phyloP scores from a whole-genome alignment of 2,888 invertebrate genomes.

The Thecophora atra region DNA sequence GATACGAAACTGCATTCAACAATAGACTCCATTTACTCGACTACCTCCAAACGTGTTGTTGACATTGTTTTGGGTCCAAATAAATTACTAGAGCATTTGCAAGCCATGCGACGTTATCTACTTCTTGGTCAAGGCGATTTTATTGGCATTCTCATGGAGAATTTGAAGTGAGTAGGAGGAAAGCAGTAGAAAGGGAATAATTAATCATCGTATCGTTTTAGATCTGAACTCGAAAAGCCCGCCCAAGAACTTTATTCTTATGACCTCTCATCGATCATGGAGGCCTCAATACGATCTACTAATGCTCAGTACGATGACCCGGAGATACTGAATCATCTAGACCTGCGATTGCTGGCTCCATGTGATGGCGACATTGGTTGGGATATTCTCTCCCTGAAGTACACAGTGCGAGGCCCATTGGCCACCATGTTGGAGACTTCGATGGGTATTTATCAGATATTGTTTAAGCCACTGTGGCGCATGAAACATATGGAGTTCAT shows the following conservation, averaged over 20 bases:
- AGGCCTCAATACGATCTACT: slow-evolving; percentile 87
- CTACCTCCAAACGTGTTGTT: slow-evolving; percentile 86
- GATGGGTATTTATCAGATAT: slow-evolving; percentile 62
- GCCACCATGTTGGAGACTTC: slow-evolving; percentile 65
- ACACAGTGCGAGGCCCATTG: slow-evolving; percentile 64
- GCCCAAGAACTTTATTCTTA: slow-evolving; percentile 87
- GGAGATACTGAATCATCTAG: slow-evolving; percentile 87
- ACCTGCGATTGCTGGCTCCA: slow-evolving; percentile 75
- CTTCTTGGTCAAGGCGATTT: slow-evolving; percentile 96
- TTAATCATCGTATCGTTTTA: slow-evolving; percentile 58
- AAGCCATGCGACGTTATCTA: slow-evolving; percentile 89
- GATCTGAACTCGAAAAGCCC: slow-evolving; percentile 87
- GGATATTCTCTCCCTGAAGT: slow-evolving; percentile 64
- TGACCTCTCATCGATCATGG: slow-evolving; percentile 85
- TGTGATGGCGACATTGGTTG: slow-evolving; percentile 64
- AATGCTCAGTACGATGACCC: slow-evolving; percentile 94
- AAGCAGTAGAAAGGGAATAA: neutral
- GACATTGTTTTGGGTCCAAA: slow-evolving; percentile 88
- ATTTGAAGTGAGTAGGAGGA: slow-evolving; percentile 75
- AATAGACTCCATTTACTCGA: slow-evolving; percentile 85
- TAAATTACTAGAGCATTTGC: slow-evolving; percentile 88
- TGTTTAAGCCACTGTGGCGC: slow-evolving; percentile 65
- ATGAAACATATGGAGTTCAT: slow-evolving; percentile 66
- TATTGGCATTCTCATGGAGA: slow-evolving; percentile 90
- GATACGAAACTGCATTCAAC: slow-evolving; percentile 81